Evolutionary conservation across 2,888 invertebrate genomes (phyloP).

Genomic region (Octodonta nipae): DNA sequence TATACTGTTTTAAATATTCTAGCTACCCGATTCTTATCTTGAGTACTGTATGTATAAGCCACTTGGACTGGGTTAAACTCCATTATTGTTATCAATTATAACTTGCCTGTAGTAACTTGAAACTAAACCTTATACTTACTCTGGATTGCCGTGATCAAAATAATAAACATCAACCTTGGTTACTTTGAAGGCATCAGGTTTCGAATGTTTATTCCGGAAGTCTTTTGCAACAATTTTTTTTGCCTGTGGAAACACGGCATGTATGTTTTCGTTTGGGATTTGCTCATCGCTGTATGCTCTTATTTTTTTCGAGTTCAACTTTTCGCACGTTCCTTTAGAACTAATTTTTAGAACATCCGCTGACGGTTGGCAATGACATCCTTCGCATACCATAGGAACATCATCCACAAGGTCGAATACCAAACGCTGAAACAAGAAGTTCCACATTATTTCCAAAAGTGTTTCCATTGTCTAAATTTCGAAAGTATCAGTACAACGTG

Average conservation of each 20-base stretch:
- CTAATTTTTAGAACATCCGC: not conserved
- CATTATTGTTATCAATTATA: too few species aligned
- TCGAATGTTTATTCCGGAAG: constrained; percentile 9
- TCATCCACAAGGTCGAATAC: constrained; percentile 31
- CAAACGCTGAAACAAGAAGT: constrained; percentile 23
- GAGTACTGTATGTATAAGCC: too few species aligned
- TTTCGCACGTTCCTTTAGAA: not conserved
- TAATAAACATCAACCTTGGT: constrained; percentile 49
- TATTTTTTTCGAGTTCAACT: constrained; percentile 1
- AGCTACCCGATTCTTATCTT: too few species aligned
- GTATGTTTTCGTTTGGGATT: constrained; percentile 2
- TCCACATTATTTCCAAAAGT: not conserved
- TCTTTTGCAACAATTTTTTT: too few species aligned
- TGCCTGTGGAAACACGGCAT: too few species aligned
- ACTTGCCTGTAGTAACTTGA: too few species aligned
- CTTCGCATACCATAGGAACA: constrained; percentile 18
- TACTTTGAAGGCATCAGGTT: constrained; percentile 16
- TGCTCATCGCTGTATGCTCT: not conserved
- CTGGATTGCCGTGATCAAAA: constrained; percentile 55
- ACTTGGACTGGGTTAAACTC: too few species aligned
- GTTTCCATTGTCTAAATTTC: too few species aligned
- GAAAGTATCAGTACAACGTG: too few species aligned
- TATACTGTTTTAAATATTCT: too few species aligned
- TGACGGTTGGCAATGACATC: constrained; percentile 9
- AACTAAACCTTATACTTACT: too few species aligned